These are phyloP conservation scores for Ectemnius lituratus DNA, from an alignment of 2,888 invertebrate species.

Conservation along the genomic window DNA sequence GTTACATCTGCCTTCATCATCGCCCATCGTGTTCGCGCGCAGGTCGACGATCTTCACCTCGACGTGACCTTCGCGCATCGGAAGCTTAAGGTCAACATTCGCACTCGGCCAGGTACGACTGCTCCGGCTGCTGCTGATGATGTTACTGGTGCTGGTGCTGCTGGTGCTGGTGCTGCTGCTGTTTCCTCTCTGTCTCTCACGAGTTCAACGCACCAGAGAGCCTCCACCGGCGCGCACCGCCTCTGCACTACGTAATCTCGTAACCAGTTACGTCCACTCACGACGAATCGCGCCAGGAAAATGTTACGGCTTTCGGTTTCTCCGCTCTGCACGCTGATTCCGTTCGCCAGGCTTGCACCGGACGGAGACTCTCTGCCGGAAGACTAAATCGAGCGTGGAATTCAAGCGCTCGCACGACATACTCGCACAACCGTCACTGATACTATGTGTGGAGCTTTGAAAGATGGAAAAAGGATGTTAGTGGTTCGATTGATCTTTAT, in stretches of 20 bases:
- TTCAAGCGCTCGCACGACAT: background rate
- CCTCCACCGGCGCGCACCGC: slow-evolving; percentile 24
- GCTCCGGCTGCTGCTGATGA: slow-evolving; percentile 28
- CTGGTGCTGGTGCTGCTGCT: no score
- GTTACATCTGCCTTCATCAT: no score
- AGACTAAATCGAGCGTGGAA: slow-evolving; percentile 2
- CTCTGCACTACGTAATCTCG: slow-evolving; percentile 49
- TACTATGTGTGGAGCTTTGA: no score
- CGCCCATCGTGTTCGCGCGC: background rate
- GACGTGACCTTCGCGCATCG: slow-evolving; percentile 52
- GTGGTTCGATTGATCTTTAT: no score
- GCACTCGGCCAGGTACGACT: slow-evolving; percentile 60
- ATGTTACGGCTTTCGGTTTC: slow-evolving; percentile 20
- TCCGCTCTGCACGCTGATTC: background rate
- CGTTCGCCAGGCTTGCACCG: background rate
- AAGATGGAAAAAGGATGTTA: no score
- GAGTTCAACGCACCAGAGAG: slow-evolving; percentile 65
- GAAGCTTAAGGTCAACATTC: slow-evolving; percentile 65
- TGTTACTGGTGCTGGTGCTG: no score
- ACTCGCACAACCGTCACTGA: no score
- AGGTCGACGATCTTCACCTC: slow-evolving; percentile 47
- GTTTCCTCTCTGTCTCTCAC: slow-evolving; percentile 21
- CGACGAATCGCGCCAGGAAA: slow-evolving; percentile 35
- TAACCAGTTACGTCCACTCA: slow-evolving; percentile 51
- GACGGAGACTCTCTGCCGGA: background rate